phyloP scores from a whole-genome alignment of 1,140 invertebrate species.

The Drosophila nigrodunni region DNA sequence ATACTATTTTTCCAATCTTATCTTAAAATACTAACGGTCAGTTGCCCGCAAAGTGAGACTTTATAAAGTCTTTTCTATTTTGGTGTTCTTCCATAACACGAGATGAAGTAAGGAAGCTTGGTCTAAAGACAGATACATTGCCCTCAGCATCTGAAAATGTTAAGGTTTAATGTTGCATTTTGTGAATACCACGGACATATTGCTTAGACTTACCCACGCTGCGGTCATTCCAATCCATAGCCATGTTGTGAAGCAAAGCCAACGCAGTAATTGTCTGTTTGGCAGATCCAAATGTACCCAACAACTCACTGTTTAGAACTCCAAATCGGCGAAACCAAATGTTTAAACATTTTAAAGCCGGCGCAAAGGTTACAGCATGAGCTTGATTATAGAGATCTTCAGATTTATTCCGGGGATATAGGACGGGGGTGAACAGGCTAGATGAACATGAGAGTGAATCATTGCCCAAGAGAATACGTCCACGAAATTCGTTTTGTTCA shows the following conservation, averaged over 20 bases:
- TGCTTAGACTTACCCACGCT: conserved; percentile 41
- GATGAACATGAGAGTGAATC: conserved; percentile 58
- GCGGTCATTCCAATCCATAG: conserved; percentile 74
- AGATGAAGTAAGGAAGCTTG: conserved; percentile 34
- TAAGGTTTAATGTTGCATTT: background rate
- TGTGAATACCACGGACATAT: background rate
- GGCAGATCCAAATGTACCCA: conserved; percentile 49
- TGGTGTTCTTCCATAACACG: conserved; percentile 48
- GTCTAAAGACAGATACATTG: conserved; percentile 38
- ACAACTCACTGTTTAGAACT: conserved; percentile 56
- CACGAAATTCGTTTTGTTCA: conserved; percentile 78
- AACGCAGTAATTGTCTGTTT: conserved; percentile 73
- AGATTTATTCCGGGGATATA: conserved; percentile 39
- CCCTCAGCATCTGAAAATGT: conserved; percentile 46
- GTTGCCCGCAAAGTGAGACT: conserved; percentile 54
- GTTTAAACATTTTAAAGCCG: conserved; percentile 64
- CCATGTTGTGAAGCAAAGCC: conserved; percentile 75
- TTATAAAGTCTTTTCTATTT: conserved; percentile 67
- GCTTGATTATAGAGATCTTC: conserved; percentile 73
- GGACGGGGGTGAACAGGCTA: conserved; percentile 67
- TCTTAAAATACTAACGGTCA: background rate
- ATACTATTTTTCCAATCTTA: background rate
- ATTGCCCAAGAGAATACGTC: conserved; percentile 68
- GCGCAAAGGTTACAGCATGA: conserved; percentile 59
- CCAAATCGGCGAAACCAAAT: conserved; percentile 61